Conservation (phyloP, 2,797 vertebrate genomes). For the Ciconia nigra region DNA sequence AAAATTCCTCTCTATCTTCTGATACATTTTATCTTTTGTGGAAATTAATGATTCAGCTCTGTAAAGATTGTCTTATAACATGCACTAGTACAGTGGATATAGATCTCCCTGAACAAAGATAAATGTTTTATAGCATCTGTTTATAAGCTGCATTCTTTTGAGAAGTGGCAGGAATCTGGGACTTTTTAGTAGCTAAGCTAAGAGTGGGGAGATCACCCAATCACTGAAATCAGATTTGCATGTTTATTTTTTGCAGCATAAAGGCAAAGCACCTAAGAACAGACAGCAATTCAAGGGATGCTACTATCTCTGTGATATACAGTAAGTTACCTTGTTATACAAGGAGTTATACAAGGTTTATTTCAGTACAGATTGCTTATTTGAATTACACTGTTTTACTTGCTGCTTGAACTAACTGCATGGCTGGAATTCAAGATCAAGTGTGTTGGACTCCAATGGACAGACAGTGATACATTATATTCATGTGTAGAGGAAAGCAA, state of each 20-base stretch:
- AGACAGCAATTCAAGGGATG: background rate
- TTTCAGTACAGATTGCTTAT: background rate
- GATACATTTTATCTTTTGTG: background rate
- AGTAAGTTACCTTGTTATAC: background rate
- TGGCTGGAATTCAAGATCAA: background rate
- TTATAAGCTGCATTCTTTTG: background rate
- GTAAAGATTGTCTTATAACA: background rate
- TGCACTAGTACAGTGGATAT: background rate
- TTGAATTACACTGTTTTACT: background rate
- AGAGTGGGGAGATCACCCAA: background rate
- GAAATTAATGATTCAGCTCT: background rate
- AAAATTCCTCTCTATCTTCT: background rate
- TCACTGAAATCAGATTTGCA: background rate
- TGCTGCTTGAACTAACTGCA: background rate
- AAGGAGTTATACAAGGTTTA: no score
- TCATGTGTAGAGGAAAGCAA: background rate
- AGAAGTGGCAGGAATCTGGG: background rate
- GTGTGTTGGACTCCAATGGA: background rate
- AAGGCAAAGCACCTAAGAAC: background rate
- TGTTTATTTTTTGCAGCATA: background rate
- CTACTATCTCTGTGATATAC: fast-evolving
- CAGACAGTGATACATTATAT: background rate
- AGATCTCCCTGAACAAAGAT: background rate
- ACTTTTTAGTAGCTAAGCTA: background rate
- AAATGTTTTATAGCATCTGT: background rate